These are phyloP conservation scores for Athalia rosae DNA, from an alignment of 2,888 invertebrate genomes.

Conservation along the genomic window DNA sequence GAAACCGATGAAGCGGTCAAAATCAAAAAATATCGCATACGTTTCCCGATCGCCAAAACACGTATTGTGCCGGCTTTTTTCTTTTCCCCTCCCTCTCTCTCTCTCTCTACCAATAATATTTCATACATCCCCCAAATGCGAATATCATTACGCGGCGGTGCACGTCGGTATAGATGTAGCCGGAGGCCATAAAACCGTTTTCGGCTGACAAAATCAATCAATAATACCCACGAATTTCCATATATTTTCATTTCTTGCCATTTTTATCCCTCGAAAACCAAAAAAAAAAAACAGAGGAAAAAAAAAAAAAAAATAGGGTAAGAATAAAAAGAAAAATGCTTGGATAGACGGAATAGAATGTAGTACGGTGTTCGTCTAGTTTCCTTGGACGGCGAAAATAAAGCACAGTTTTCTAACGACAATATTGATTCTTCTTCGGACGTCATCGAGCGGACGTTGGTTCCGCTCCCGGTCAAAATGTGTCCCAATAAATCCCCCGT, in stretches of 20 bases:
- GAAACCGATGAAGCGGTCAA: constrained; percentile 26
- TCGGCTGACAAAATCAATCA: constrained; percentile 26
- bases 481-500: constrained; percentile 44
- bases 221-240: background rate
- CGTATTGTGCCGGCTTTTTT: no score
- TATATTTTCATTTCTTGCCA: background rate
- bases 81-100: no score
- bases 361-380: no score
- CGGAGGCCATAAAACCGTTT: no score
- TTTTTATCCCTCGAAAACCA: background rate
- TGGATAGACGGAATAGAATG: background rate
- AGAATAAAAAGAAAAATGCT: background rate
- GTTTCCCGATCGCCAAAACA: no score
- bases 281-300: background rate
- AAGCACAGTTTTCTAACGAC: no score
- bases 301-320: background rate
- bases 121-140: no score
- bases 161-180: no score
- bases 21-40: no score
- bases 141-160: no score
- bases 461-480: constrained; percentile 23
- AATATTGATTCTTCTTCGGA: background rate
- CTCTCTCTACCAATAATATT: no score
- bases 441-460: constrained; percentile 11
- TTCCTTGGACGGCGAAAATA: no score